Evolutionary conservation across 2,888 invertebrate genomes (phyloP).

Genomic region (Gnatocerus cornutus): DNA sequence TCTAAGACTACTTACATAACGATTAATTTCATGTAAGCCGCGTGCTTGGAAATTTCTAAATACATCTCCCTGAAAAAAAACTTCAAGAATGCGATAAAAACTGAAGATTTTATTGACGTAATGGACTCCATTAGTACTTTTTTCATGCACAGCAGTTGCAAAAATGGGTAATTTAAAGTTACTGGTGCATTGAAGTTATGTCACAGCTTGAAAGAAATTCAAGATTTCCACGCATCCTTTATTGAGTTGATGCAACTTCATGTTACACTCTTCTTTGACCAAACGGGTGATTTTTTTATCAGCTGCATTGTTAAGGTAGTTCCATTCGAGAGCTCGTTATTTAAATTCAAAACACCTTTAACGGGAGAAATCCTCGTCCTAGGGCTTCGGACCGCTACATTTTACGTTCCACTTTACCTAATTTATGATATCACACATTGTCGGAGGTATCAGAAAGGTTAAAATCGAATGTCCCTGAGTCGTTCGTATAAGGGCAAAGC

Average conservation of each 20-base stretch:
- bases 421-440: conserved; percentile 33
- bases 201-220: too few species aligned
- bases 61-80: conserved; percentile 1
- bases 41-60: not conserved
- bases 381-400: conserved; percentile 6
- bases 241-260: not conserved
- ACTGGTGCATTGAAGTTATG: too few species aligned
- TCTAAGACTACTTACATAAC: conserved; percentile 1
- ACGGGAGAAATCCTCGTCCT: conserved; percentile 10
- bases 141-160: too few species aligned
- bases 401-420: conserved; percentile 19
- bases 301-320: conserved; percentile 3
- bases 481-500: conserved; percentile 34
- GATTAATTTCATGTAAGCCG: conserved; percentile 2
- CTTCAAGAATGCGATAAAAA: not conserved
- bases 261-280: not conserved
- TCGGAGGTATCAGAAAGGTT: conserved; percentile 31
- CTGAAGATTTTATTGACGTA: too few species aligned
- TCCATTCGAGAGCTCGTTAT: not conserved
- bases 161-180: too few species aligned
- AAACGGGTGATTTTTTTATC: not conserved
- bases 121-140: too few species aligned
- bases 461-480: conserved; percentile 29
- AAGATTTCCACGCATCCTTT: not conserved
- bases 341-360: conserved; percentile 3